Base-by-base conservation (phyloP, 2,797 vertebrate genomes). In the Anas bernieri region DNA sequence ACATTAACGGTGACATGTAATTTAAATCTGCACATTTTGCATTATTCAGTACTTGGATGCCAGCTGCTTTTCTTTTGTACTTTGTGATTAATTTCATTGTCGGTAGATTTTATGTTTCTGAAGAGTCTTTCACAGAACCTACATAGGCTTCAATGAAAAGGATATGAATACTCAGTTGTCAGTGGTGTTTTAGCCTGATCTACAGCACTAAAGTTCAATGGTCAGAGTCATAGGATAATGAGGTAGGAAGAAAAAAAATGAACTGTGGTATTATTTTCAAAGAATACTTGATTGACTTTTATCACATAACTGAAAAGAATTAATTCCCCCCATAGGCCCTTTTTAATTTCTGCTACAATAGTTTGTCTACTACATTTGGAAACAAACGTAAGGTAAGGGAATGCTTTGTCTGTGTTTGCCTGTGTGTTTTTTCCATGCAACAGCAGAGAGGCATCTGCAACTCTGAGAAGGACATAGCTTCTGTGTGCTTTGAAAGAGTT, bases 81-180 rank as follows among this genome's bases (percentile, higher is more conserved):
- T 93, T 96, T 96, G 90, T 97, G 95, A 97, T 98, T 98, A 96
- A 97, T 97, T 97, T 97, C 96, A 96, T 97, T 97, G 96, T 96
- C 95, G 70, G 84, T 92, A 97, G 94, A 97, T 97, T 97, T 97
- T 97, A 93, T 96, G 96, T 97, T 97, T 97, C 96, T 96, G 83
- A 94, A 96, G 96, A 95, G 92, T 91, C 94, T 97, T 97, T 96
- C 92, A 95, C 84, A 90, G 88, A 96, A 94, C 81, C 45, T 97
- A 96, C 88, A 96, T 58, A 92, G 92, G 90, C 96, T 58, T 86
- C 82, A 94, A 89, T 83, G 93, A 94, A 66, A 73, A 73, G 90
- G 97, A 94, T 96, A 95, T 83, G 81, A 96, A 95, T 94, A 86
- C 88, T 52, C 89, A 87, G 83, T 94, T 97, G 90, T 96, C 94